phyloP scores from a whole-genome alignment of 2,113 vertebrate species.

The Apteryx owenii region DNA sequence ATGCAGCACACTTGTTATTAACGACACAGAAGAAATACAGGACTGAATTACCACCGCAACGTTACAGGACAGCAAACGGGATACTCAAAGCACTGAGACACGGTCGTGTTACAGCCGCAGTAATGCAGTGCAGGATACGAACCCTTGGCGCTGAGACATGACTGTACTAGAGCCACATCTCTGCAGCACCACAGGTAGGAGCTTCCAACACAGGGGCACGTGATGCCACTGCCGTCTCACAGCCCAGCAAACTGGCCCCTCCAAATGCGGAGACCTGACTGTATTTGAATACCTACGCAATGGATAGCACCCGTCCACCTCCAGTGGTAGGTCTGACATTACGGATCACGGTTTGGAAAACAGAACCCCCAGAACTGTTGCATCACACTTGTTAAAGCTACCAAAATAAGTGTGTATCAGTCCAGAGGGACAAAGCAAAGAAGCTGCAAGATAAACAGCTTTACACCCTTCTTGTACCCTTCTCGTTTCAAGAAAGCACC shows the following conservation, averaged over 20 bases:
- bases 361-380: not conserved
- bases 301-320: not conserved
- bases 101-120: rapidly evolving
- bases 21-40: not conserved
- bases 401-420: not conserved
- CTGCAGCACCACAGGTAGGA: not conserved
- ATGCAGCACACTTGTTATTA: not conserved
- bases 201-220: not conserved
- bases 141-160: rapidly evolving
- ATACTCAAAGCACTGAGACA: not conserved
- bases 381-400: not conserved
- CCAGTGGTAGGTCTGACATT: rapidly evolving
- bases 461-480: not conserved
- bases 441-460: not conserved
- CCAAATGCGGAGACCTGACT: not conserved
- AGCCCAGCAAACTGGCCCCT: not conserved
- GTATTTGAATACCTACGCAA: not conserved
- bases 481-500: not conserved
- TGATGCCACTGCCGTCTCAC: not conserved
- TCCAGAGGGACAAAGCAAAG: not conserved
- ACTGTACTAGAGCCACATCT: not conserved
- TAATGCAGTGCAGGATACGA: not conserved
- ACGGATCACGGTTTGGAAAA: not conserved
- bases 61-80: not conserved
- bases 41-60: not conserved